These are phyloP conservation scores for Chloroceryle amazona DNA, from an alignment of 2,797 vertebrate species.

Conservation along the genomic window DNA sequence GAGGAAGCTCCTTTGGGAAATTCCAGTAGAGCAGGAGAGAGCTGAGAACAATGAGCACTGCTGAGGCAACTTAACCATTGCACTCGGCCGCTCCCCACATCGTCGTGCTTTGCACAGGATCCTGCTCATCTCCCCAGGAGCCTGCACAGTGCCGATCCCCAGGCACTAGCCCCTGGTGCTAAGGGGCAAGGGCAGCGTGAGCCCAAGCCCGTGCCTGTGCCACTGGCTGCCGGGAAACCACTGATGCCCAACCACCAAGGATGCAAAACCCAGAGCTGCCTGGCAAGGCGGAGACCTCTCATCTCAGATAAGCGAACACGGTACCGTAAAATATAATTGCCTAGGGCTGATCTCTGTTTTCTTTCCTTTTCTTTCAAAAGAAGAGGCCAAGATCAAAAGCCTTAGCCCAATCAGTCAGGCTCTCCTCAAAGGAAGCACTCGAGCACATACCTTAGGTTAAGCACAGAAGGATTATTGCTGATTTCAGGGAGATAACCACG, in stretches of 20 bases:
- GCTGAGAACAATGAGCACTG: background rate
- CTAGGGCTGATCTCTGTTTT: background rate
- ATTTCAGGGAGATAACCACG: conserved; percentile 43
- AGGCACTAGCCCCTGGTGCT: background rate
- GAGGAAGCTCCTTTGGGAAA: background rate
- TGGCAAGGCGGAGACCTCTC: rapidly evolving
- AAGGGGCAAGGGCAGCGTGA: rapidly evolving
- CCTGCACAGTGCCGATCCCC: rapidly evolving
- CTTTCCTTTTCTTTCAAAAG: background rate
- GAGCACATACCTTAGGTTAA: background rate
- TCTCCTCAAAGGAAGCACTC: conserved; percentile 53
- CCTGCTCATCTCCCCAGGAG: background rate
- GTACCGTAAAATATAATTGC: background rate
- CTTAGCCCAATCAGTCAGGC: background rate
- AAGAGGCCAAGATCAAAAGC: conserved; percentile 41
- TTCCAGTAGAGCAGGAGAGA: background rate
- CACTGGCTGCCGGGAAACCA: background rate
- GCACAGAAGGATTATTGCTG: conserved; percentile 32
- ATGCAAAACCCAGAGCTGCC: background rate
- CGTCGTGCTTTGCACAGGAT: background rate
- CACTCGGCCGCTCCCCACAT: rapidly evolving
- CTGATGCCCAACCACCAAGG: rapidly evolving
- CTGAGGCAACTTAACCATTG: background rate
- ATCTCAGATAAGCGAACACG: rapidly evolving
- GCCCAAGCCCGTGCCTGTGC: rapidly evolving